Evolutionary conservation across 2,797 vertebrate species (phyloP), one percentile per base, ranked within the genome.

Genomic region (Sebastes ruberrimus): DNA sequence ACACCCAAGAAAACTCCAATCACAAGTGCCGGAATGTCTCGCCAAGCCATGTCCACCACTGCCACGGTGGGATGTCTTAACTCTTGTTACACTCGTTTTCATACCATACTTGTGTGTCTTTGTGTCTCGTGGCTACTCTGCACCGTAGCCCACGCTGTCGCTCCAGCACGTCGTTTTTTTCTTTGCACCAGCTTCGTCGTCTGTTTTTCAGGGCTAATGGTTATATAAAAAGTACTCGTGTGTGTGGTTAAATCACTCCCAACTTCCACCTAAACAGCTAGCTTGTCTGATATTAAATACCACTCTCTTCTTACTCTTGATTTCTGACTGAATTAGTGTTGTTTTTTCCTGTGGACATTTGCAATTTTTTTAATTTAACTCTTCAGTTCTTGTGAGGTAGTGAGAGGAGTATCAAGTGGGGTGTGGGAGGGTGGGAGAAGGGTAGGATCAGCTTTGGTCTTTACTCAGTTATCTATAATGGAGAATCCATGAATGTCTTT

Each of bases 21-120:
- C 93, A 95, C 94, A 96, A 96, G 95, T 95, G 94, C 96, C 95
- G 90, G 93, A 95, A 93, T 92, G 93, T 94, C 91, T 95, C 88
- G 88, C 92, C 91, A 94, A 95, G 94, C 94, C 94, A 94, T 92
- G 91, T 92, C 93, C 86, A 86, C 93, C 85, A 55, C 87, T 62
- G 76, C 79, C 83, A 56, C 18, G 81, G 92, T 93, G 94, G 93
- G 90, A 91, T 88, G 94, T 95, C 94, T 95, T 95, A 94, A 95
- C 88, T 93, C 80, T 89, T 78, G 80, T 91, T 66, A 82, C 80
- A 81, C 91, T 87, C 53, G 86, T 93, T 93, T 84, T 89, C 93
- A 85, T 68, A 46, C 64, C 88, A 77, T 28, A 61, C 68, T 13
- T 63, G 59, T 76, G 84, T 88, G 32, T 90, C 42, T 71, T 18